These are phyloP conservation scores for Pogonomyrmex californicus DNA, from an alignment of 1,140 invertebrate genomes.

Conservation along the genomic window DNA sequence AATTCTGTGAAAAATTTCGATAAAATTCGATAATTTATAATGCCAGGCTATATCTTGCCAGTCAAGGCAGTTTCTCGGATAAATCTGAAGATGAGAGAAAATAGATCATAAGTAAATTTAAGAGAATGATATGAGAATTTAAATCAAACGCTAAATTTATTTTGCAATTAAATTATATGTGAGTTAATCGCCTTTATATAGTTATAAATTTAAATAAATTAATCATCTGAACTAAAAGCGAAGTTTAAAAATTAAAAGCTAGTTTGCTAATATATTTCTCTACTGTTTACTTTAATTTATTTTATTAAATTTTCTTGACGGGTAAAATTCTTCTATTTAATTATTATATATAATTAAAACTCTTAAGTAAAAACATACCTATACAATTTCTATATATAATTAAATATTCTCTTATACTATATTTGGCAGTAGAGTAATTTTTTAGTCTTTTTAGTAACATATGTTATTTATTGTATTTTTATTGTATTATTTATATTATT, in stretches of 20 bases:
- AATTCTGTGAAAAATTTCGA: neutral
- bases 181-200: neutral
- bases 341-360: neutral
- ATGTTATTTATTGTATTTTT: neutral
- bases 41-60: neutral
- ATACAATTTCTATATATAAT: neutral
- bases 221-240: neutral
- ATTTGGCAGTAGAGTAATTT: neutral
- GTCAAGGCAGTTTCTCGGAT: neutral
- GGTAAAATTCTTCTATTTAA: neutral
- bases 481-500: slow-evolving; percentile 3
- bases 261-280: neutral
- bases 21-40: slow-evolving; percentile 23
- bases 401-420: slow-evolving; percentile 6
- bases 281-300: slow-evolving; percentile 12
- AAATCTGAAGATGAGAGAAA: slow-evolving; percentile 22
- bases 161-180: slow-evolving; percentile 3
- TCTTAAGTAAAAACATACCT: slow-evolving; percentile 1
- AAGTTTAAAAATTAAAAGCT: slow-evolving; percentile 8
- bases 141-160: neutral
- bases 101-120: slow-evolving; percentile 5
- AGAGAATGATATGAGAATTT: neutral
- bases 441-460: neutral
- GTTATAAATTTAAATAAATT: slow-evolving; percentile 19
- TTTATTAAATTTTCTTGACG: neutral